Base-by-base conservation (phyloP, 2,797 vertebrate species). In the Lycodopsis pacificus region DNA sequence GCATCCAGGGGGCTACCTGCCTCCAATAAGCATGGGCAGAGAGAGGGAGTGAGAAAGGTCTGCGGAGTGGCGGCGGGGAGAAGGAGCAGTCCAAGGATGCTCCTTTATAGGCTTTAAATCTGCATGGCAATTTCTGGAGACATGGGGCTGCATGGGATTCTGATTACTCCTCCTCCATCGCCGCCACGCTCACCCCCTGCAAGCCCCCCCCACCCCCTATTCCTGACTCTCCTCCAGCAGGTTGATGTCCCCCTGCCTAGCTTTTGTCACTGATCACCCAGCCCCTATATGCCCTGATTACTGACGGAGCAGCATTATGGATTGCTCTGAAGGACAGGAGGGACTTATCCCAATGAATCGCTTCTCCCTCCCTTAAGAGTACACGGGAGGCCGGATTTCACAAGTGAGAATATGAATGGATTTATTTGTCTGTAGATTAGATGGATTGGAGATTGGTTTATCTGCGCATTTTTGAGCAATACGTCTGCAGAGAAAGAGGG, bases 71-170 rank as follows among this genome's bases (percentile, higher is more conserved):
- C 44, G 61, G 85, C 34, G 56, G 53, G 22, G 80, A 77, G 72
- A 84, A 77, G 83, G 69, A 86, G 73, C 83, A 78, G 89, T 86
- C 88, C 88, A 89, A 90, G 87, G 88, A 91, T 93, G 86, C 57
- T 91, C 75, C 89, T 89, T 93, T 92, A 93, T 90, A 86, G 92
- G 89, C 91, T 94, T 91, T 94, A 95, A 94, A 95, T 94, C 92
- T 95, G 92, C 94, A 95, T 94, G 91, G 91, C 91, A 94, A 95
- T 94, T 94, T 94, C 89, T 90, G 79, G 79, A 86, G 83, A 89
- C 89, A 25, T 80, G 49, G 70, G 73, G 65, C 84, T 91, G 90
- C 91, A 92, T 93, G 90, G 91, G 91, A 83, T 86, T 92, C 82
- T 94, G 90, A 94, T 95, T 94, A 92, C 92, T 85, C 87, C 87